A percentile compares a stretch with the other conserved stretches of the same genome.
phyloP scores from a whole-genome alignment of 53 echinoderm and acorn worm genomes.

The Antedon mediterranea region DNA sequence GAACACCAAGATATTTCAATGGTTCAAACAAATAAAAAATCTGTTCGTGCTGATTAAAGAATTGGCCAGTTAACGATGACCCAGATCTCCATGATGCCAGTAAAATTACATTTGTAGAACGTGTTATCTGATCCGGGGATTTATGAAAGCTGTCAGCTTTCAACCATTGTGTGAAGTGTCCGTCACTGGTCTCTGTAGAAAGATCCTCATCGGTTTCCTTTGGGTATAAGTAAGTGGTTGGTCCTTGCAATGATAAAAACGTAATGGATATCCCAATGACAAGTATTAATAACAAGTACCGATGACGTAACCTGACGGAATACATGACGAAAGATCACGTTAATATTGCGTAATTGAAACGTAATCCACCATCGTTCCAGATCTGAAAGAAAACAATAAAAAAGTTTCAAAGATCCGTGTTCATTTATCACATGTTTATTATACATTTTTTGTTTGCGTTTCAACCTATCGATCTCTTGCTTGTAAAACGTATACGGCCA shows the following conservation, averaged over 20 bases:
- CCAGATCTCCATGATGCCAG: constrained; percentile 31
- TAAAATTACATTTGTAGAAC: constrained; percentile 14
- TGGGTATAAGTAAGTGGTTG: not conserved
- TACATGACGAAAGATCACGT: not conserved
- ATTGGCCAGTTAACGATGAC: constrained; percentile 22
- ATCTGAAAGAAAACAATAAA: not conserved
- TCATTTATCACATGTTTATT: not conserved
- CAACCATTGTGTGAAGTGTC: not conserved
- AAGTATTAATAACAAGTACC: not conserved
- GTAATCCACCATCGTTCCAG: not conserved
- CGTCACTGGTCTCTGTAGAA: not conserved
- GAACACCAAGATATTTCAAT: constrained; percentile 3
- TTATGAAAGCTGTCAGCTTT: not conserved
- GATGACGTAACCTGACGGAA: not conserved
- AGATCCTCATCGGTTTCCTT: not conserved
- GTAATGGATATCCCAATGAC: not conserved
- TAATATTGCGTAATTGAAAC: not conserved
- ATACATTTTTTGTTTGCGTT: not conserved
- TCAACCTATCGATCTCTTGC: too few species aligned
- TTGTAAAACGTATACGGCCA: too few species aligned
- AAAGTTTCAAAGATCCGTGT: not conserved
- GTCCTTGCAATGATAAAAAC: not conserved
- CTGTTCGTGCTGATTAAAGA: constrained; percentile 25
- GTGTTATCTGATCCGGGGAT: not conserved
- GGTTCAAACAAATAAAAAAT: constrained; percentile 20